Evolutionary conservation across 2,888 invertebrate genomes (phyloP).

Genomic region (Slavum lentiscoides): DNA sequence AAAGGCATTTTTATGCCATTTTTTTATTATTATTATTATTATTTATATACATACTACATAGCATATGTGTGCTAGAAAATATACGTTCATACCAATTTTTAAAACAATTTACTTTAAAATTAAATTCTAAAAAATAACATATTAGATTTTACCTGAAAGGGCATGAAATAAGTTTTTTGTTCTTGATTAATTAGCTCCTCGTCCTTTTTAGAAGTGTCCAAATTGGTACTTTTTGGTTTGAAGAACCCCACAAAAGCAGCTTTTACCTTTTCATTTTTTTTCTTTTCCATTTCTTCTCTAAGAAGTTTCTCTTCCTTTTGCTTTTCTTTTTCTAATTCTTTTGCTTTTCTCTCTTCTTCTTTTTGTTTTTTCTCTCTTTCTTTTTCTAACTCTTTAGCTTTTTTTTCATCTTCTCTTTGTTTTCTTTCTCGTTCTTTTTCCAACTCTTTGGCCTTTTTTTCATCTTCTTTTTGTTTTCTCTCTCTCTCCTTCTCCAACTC

Average conservation of each 20-base stretch:
- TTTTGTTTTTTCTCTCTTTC: constrained; percentile 50
- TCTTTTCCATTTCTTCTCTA: constrained; percentile 62
- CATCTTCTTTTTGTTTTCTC: constrained; percentile 55
- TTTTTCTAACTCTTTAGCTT: constrained; percentile 53
- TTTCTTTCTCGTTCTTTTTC: constrained; percentile 54
- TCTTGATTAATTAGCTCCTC: constrained; percentile 47
- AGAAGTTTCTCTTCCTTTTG: constrained; percentile 33
- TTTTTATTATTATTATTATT: no score
- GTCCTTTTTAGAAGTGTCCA: constrained; percentile 54
- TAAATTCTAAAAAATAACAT: not conserved
- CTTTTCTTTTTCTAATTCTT: constrained; percentile 54
- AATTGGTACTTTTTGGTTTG: constrained; percentile 53
- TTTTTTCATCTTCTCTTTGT: constrained; percentile 55
- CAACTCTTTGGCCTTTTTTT: constrained; percentile 53
- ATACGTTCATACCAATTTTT: no score
- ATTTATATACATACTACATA: no score
- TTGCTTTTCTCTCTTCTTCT: constrained; percentile 54
- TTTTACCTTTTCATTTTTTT: constrained; percentile 58
- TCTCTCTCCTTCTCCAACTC: constrained; percentile 54
- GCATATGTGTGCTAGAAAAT: no score
- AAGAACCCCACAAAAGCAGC: constrained; percentile 60
- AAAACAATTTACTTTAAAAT: not conserved
- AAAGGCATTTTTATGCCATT: no score
- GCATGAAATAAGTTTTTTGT: constrained; percentile 65
- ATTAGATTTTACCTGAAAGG: constrained; percentile 63